These are phyloP conservation scores for Pachyuromys duprasi DNA, from an alignment of 2,797 vertebrate species.

Conservation along the genomic window DNA sequence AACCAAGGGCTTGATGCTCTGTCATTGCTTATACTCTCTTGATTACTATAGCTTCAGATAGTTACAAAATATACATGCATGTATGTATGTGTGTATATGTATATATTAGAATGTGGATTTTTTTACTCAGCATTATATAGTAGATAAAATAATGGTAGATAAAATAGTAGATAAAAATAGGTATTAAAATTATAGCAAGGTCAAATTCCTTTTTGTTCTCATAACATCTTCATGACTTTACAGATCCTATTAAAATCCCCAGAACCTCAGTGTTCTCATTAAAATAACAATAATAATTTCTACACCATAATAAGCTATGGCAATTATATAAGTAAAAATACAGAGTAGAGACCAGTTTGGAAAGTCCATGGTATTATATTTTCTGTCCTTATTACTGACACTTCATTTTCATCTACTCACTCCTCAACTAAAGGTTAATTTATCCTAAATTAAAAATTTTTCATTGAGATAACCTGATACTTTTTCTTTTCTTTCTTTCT, in stretches of 20 bases:
- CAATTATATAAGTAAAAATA: not conserved
- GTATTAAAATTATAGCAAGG: not conserved
- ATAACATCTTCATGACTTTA: not conserved
- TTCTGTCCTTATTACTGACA: not conserved
- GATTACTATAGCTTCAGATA: not conserved
- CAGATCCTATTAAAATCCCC: not conserved
- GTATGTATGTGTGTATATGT: too few species aligned
- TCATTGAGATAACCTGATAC: not conserved
- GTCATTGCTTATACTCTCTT: not conserved
- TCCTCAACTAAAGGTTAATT: not conserved
- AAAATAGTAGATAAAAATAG: not conserved
- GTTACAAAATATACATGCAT: not conserved
- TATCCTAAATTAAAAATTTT: not conserved
- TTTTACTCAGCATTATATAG: not conserved
- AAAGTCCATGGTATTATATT: not conserved
- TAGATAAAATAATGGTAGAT: not conserved
- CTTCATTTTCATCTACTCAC: not conserved
- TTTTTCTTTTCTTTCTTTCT: not conserved
- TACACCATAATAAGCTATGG: not conserved
- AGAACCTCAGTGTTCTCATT: not conserved
- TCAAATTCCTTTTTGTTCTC: not conserved
- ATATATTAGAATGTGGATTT: too few species aligned
- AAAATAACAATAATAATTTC: conserved; percentile 14
- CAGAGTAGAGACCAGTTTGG: not conserved
- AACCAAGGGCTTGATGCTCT: not conserved